phyloP scores from a whole-genome alignment of 2,113 vertebrate species.

The Trematomus loennbergii region DNA sequence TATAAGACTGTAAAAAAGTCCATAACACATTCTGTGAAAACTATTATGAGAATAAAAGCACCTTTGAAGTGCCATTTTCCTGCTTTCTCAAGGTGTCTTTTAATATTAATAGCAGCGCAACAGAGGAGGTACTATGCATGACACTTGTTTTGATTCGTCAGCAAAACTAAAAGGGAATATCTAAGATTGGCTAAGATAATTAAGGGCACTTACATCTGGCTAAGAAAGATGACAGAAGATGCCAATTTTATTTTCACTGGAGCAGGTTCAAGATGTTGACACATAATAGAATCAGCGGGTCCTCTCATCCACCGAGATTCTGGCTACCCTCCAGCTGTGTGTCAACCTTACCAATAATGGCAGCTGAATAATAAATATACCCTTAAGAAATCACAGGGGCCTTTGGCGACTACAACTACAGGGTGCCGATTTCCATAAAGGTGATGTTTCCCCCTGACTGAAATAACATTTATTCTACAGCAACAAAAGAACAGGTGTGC shows the following conservation, averaged over 20 bases:
- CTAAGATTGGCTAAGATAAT: constrained; percentile 49
- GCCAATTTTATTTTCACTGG: constrained; percentile 6
- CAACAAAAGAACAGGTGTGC: not conserved
- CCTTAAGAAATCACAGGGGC: constrained; percentile 59
- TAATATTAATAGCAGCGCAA: constrained; percentile 37
- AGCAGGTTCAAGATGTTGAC: constrained; percentile 35
- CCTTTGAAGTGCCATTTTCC: constrained; percentile 19
- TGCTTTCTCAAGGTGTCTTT: constrained; percentile 11
- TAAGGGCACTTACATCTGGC: constrained; percentile 21
- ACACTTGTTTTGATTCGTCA: constrained; percentile 45
- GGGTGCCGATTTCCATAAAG: constrained; percentile 53
- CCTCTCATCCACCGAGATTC: constrained; percentile 43
- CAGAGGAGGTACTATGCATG: not conserved
- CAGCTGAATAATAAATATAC: constrained; percentile 71
- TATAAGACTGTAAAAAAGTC: not conserved
- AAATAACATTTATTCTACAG: constrained; percentile 22
- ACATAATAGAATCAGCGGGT: constrained; percentile 45
- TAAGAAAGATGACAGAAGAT: constrained; percentile 28
- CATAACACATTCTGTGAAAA: constrained; percentile 1
- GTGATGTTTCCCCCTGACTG: constrained; percentile 47
- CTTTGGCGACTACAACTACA: constrained; percentile 16
- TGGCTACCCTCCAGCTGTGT: constrained; percentile 67
- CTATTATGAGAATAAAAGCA: constrained; percentile 6
- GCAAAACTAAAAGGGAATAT: constrained; percentile 44
- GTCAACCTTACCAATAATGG: constrained; percentile 66